Conservation (phyloP, 2,888 invertebrate genomes). For the Syrista parreyssii region DNA sequence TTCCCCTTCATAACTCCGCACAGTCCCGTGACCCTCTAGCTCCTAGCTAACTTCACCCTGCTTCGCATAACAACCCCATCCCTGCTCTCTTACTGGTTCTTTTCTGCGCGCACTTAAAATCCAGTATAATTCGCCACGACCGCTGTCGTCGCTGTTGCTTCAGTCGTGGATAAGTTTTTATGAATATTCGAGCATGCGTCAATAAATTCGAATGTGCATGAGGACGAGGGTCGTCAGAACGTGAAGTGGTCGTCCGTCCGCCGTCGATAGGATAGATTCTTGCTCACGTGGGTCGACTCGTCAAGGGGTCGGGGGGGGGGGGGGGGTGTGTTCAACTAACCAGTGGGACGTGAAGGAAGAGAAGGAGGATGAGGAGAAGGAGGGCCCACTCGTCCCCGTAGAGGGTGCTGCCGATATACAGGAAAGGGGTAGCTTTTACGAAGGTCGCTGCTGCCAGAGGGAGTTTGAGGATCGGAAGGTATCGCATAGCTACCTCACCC, state of each 20-base stretch:
- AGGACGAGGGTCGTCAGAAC: conserved; percentile 60
- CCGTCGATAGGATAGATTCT: conserved; percentile 28
- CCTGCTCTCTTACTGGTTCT: conserved; percentile 12
- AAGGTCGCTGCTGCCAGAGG: conserved; percentile 28
- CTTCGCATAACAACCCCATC: conserved; percentile 7
- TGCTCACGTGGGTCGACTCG: neutral
- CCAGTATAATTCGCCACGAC: conserved; percentile 22
- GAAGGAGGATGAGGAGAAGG: conserved; percentile 1
- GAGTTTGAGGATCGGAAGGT: conserved; percentile 26
- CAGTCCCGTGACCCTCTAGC: conserved; percentile 16
- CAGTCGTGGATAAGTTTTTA: conserved; percentile 37
- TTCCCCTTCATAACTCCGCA: neutral
- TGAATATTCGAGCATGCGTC: conserved; percentile 63
- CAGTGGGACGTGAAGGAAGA: conserved; percentile 7
- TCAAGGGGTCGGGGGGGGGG: neutral
- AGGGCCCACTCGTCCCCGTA: neutral
- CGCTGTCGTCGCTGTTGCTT: conserved; percentile 13
- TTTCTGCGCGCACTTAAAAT: conserved; percentile 32
- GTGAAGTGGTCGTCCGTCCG: conserved; percentile 57
- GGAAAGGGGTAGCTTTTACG: neutral
- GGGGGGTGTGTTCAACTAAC: conserved; percentile 6
- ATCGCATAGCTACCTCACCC: conserved; percentile 28
- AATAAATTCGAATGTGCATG: conserved; percentile 64
- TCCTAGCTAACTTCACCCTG: neutral
- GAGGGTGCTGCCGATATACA: neutral